A percentile compares a stretch with the other conserved stretches of the same genome.
Evolutionary conservation across 2,113 vertebrate species (phyloP).

Genomic region (Eidolon helvum): DNA sequence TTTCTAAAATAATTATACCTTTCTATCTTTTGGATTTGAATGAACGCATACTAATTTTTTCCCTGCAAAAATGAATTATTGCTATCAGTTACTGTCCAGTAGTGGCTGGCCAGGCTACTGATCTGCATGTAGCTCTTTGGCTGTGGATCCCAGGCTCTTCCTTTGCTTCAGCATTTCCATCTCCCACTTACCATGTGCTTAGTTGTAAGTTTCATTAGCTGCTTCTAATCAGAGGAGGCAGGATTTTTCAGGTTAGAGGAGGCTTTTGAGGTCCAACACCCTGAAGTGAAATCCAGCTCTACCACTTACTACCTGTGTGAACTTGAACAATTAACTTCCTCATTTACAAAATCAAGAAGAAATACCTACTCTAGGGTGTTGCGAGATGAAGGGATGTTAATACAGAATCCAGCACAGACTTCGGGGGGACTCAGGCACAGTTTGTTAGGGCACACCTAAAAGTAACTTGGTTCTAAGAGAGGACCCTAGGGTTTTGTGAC

Average conservation of each 20-base stretch:
- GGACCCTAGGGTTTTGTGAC: background rate
- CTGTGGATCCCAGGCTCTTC: background rate
- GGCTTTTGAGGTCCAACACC: background rate
- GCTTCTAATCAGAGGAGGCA: background rate
- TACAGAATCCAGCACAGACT: background rate
- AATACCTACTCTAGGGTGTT: background rate
- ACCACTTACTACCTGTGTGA: background rate
- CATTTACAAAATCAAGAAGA: background rate
- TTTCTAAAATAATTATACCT: background rate
- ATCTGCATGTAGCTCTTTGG: background rate
- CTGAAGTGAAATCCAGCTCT: background rate
- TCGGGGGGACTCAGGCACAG: background rate
- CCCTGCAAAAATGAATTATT: background rate
- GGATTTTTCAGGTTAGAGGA: background rate
- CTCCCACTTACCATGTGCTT: rapidly evolving
- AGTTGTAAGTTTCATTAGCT: background rate
- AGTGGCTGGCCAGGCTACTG: background rate
- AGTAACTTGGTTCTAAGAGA: background rate
- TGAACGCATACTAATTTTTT: background rate
- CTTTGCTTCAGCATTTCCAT: background rate
- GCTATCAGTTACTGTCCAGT: background rate
- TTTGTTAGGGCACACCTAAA: background rate
- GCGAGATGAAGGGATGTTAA: background rate
- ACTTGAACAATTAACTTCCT: background rate
- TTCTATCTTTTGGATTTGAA: background rate